These are phyloP conservation scores for Crax fasciolata DNA, from an alignment of 2,797 vertebrate genomes.

Conservation along the genomic window DNA sequence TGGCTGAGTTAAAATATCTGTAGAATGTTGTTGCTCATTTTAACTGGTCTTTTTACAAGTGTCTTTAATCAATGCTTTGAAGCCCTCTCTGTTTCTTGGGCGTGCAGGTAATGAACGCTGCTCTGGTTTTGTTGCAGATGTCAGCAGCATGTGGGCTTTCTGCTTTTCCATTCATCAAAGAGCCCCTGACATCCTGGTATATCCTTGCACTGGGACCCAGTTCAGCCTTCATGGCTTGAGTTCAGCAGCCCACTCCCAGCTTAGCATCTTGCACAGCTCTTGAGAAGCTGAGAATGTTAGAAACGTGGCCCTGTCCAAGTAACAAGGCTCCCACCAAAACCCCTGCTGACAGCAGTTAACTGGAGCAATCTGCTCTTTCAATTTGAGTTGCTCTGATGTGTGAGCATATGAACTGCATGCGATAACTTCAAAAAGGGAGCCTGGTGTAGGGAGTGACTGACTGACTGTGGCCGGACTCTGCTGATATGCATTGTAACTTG, in stretches of 20 bases:
- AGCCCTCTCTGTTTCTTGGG: neutral
- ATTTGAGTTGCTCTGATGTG: neutral
- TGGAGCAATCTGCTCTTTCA: neutral
- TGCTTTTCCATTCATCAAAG: neutral
- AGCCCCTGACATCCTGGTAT: neutral
- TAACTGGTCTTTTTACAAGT: neutral
- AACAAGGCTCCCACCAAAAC: neutral
- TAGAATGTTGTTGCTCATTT: neutral
- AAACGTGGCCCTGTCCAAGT: neutral
- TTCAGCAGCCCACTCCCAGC: neutral
- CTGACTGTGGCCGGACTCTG: neutral
- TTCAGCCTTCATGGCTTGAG: neutral
- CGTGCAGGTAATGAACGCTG: neutral
- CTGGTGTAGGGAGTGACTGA: neutral
- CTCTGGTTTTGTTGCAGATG: neutral
- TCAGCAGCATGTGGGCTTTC: neutral
- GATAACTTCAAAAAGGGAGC: neutral
- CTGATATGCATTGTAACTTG: neutral
- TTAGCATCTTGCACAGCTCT: neutral
- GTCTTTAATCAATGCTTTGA: neutral
- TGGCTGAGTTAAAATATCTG: neutral
- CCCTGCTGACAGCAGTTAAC: fast-evolving
- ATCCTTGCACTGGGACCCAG: neutral
- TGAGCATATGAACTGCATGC: neutral
- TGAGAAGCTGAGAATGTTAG: neutral